These are phyloP conservation scores for Drosophila subobscura DNA, from an alignment of 1,140 invertebrate genomes.

Conservation along the genomic window DNA sequence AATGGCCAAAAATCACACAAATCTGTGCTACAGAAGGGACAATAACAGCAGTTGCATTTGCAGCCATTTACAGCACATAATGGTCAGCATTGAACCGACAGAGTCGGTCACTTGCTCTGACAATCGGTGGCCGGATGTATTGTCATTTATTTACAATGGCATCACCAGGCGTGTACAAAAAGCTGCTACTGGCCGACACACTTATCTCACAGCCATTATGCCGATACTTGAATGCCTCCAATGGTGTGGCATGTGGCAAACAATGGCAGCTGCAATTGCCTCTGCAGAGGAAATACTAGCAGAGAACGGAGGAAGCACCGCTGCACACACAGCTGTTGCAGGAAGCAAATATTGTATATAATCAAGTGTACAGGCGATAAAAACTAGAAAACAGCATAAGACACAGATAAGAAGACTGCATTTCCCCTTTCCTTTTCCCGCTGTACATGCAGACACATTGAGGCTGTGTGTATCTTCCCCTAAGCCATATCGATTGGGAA, in stretches of 20 bases:
- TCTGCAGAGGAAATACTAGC: slow-evolving; percentile 15
- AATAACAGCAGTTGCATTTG: slow-evolving; percentile 36
- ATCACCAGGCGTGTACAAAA: slow-evolving; percentile 22
- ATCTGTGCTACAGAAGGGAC: slow-evolving; percentile 17
- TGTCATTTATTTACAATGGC: slow-evolving; percentile 56
- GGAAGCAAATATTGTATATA: slow-evolving; percentile 38
- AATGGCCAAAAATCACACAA: slow-evolving; percentile 15
- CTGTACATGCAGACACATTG: neutral
- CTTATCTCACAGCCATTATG: slow-evolving; percentile 40
- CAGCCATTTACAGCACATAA: slow-evolving; percentile 17
- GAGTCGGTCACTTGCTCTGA: neutral
- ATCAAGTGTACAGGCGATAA: slow-evolving; percentile 34
- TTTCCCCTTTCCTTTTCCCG: neutral
- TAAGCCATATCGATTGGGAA: slow-evolving; percentile 30
- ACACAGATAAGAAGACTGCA: slow-evolving; percentile 7
- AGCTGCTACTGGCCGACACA: slow-evolving; percentile 49
- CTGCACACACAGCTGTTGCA: slow-evolving; percentile 13
- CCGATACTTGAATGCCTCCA: slow-evolving; percentile 39
- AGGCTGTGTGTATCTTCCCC: neutral
- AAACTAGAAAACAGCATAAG: slow-evolving; percentile 25
- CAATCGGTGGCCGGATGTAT: slow-evolving; percentile 52
- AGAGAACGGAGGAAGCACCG: neutral
- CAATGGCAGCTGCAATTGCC: slow-evolving; percentile 37
- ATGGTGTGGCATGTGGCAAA: slow-evolving; percentile 30
- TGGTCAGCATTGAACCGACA: slow-evolving; percentile 13